Evolutionary conservation across 2,797 vertebrate species (phyloP), one percentile per base, ranked within the genome.

Genomic region (Choloepus didactylus): DNA sequence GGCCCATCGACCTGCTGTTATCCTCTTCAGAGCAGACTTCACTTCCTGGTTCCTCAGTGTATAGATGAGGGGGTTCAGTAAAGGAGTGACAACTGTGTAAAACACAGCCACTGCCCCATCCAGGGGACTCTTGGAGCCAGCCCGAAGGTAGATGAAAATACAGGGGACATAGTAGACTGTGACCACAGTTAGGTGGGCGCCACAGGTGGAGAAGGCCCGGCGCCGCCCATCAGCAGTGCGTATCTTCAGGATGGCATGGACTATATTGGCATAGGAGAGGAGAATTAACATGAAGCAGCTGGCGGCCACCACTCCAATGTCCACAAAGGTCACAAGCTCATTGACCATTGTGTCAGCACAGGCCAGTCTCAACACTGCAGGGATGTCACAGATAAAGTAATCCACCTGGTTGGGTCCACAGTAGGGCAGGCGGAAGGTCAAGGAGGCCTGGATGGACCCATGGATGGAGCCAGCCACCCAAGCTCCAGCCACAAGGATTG

Each of bases 341-440:
- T 92, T 91, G 56, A 95, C 9, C 5, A 67, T 85, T 46, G 82
- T 95, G 38, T 98, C 96, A 6, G 93, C 92, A 67, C 97, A 98
- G 51, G 97, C 97, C 59, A 97, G 75, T 60, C 92, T 94, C 64
- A 97, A 46, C 18, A 98, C 86, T 8, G 97, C 95, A 9, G 96
- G 97, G 9, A 97, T 96, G 29, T 98, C 97, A 75, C 98, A 97
- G 31, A 97, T 8, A 35, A 98, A 95, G 9, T 97, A 94, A 73
- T 97, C 95, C 3, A 98, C 23, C 3, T 60, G 51, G 7, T 96
- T 97, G 60, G 93, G 83, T 0, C 97, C 97, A 93, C 97, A 98
- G 60, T 97, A 97, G 6, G 96, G 97, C 31, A 97, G 73, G 3
- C 72, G 49, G 73, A 93, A 88, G 51, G 97, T 94, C 59, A 97